phyloP scores from a whole-genome alignment of 2,888 invertebrate species.

The Julus scandinavius region DNA sequence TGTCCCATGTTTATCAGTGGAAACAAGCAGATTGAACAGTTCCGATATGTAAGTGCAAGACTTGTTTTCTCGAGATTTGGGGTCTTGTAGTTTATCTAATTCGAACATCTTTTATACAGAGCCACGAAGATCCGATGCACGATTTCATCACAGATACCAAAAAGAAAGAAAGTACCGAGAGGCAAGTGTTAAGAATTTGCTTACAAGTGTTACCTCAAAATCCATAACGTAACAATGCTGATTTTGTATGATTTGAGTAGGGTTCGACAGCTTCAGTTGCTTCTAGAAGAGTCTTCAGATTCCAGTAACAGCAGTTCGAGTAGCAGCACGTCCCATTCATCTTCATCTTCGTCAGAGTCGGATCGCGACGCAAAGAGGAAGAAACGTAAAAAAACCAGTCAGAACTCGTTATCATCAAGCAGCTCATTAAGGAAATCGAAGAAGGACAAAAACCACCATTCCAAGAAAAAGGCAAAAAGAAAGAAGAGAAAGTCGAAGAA shows the following conservation, averaged over 20 bases:
- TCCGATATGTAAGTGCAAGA: conserved; percentile 60
- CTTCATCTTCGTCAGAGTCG: background rate
- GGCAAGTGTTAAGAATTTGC: background rate
- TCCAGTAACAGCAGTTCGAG: conserved; percentile 33
- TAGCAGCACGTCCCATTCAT: conserved; percentile 31
- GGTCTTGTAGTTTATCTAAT: background rate
- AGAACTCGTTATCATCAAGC: conserved; percentile 41
- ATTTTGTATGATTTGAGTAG: conserved; percentile 50
- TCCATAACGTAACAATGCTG: background rate
- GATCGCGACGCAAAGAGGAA: background rate
- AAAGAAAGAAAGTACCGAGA: conserved; percentile 57
- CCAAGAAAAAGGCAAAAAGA: conserved; percentile 25
- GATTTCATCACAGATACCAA: conserved; percentile 57
- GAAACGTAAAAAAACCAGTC: conserved; percentile 6
- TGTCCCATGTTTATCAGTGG: conserved; percentile 62
- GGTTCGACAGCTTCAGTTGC: conserved; percentile 56
- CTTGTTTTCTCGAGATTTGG: background rate
- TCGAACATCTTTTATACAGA: conserved; percentile 41
- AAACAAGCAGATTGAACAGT: conserved; percentile 61
- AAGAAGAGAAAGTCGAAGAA: conserved; percentile 49
- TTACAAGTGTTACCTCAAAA: background rate
- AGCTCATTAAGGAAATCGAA: conserved; percentile 21
- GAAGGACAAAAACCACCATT: conserved; percentile 44
- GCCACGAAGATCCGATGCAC: conserved; percentile 59
- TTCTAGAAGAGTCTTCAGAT: conserved; percentile 57